A percentile compares a stretch with the other conserved stretches of the same genome.
Evolutionary conservation across 2,797 vertebrate genomes (phyloP).

Genomic region (Gymnoscopelus braueri): DNA sequence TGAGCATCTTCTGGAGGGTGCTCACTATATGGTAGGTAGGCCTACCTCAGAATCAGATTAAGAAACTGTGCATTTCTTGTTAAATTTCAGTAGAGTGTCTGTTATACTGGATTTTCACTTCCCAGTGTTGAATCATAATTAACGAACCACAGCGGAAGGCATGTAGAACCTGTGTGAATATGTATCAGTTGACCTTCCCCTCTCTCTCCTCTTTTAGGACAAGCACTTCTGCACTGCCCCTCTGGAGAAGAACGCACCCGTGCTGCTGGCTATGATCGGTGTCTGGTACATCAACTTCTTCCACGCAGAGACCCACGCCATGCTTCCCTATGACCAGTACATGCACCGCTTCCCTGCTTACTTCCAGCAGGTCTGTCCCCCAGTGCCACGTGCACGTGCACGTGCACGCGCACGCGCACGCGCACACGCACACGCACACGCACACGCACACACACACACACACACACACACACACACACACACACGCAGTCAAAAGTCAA

Average conservation of each 20-base stretch:
- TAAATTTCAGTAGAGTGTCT: too few species aligned
- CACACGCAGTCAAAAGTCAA: too few species aligned
- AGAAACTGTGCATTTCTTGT: too few species aligned
- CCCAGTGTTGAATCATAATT: neutral
- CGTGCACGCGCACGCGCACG: too few species aligned
- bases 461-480: too few species aligned
- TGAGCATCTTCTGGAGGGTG: conserved; percentile 91
- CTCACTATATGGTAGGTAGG: conserved; percentile 97
- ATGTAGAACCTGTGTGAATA: neutral
- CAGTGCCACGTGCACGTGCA: too few species aligned
- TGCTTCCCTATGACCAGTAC: conserved; percentile 98
- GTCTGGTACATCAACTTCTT: conserved; percentile 98
- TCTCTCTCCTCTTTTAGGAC: conserved; percentile 77
- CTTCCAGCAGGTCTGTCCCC: conserved; percentile 91
- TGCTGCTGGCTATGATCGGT: conserved; percentile 91
- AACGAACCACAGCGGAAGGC: neutral
- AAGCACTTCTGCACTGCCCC: conserved; percentile 90
- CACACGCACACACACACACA: too few species aligned
- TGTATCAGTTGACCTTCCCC: neutral
- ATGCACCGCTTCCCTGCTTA: conserved; percentile 98
- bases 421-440: too few species aligned
- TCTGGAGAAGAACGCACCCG: conserved; percentile 89
- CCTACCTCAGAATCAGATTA: neutral
- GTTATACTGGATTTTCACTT: neutral
- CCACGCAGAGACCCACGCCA: conserved; percentile 91